A percentile compares a stretch with the other conserved stretches of the same genome.
Evolutionary conservation across 2,113 vertebrate genomes (phyloP).

Genomic region (Strigops habroptila): DNA sequence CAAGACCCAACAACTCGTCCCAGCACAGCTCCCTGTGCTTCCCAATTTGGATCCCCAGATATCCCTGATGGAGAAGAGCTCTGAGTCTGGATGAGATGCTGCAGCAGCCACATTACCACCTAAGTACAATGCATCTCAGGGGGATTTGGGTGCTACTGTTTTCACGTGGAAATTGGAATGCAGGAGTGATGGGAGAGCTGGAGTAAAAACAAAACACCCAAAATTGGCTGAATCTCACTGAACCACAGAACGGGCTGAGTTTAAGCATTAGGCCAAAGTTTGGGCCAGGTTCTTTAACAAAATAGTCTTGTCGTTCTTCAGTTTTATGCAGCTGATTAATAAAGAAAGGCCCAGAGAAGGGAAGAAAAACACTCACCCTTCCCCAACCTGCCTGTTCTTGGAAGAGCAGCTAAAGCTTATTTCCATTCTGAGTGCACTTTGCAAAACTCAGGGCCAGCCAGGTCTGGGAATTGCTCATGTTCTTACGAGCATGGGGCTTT

Average conservation of each 20-base stretch:
- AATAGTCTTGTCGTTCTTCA: neutral
- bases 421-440: slow-evolving; percentile 2
- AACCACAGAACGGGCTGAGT: neutral
- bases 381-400: neutral
- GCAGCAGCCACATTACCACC: neutral
- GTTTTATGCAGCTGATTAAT: neutral
- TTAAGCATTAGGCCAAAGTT: neutral
- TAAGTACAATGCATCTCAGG: rapidly evolving
- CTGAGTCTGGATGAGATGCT: neutral
- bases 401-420: neutral
- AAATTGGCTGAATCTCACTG: neutral
- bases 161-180: neutral
- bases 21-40: neutral
- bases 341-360: neutral
- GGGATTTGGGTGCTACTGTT: neutral
- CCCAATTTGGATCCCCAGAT: neutral
- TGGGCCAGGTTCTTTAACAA: neutral
- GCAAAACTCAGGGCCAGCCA: neutral
- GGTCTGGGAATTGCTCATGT: neutral
- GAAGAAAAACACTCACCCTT: neutral
- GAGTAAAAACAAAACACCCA: neutral
- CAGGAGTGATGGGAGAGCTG: neutral
- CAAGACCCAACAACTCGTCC: neutral
- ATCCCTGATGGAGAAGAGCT: rapidly evolving
- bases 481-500: neutral